A percentile compares a stretch with the other conserved stretches of the same genome.
Evolutionary conservation across 2,113 vertebrate species (phyloP).

Genomic region (Thymallus thymallus): DNA sequence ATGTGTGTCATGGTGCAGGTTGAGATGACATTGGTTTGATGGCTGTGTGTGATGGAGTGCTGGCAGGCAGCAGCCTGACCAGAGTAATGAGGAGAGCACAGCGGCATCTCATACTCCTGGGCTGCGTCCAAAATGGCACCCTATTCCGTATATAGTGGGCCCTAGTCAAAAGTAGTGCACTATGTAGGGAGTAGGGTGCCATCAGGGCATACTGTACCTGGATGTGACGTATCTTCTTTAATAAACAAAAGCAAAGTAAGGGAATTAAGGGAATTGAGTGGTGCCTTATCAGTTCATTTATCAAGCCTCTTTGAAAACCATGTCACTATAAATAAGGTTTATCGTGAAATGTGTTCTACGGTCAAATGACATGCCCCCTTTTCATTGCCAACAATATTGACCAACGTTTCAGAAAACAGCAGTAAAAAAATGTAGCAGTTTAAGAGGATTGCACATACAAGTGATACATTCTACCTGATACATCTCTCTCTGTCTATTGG

Average conservation of each 20-base stretch:
- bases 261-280: conserved; percentile 40
- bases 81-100: conserved; percentile 55
- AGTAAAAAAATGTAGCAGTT: conserved; percentile 39
- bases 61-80: conserved; percentile 53
- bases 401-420: conserved; percentile 35
- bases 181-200: no score
- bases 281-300: conserved; percentile 49
- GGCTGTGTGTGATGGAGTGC: conserved; percentile 57
- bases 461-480: conserved; percentile 35
- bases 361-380: neutral
- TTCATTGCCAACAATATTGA: conserved; percentile 41
- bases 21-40: conserved; percentile 43
- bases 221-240: no score
- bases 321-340: conserved; percentile 31
- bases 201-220: conserved; percentile 28
- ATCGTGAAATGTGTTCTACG: conserved; percentile 16
- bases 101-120: conserved; percentile 47
- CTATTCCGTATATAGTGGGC: neutral
- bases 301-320: conserved; percentile 40
- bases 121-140: conserved; percentile 15
- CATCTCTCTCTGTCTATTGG: conserved; percentile 1
- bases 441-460: conserved; percentile 31
- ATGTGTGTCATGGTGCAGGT: conserved; percentile 21
- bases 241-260: conserved; percentile 43
- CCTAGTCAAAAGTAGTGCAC: conserved; percentile 52